Conservation (phyloP, 2,888 invertebrate species). For the Diaphora mendica region DNA sequence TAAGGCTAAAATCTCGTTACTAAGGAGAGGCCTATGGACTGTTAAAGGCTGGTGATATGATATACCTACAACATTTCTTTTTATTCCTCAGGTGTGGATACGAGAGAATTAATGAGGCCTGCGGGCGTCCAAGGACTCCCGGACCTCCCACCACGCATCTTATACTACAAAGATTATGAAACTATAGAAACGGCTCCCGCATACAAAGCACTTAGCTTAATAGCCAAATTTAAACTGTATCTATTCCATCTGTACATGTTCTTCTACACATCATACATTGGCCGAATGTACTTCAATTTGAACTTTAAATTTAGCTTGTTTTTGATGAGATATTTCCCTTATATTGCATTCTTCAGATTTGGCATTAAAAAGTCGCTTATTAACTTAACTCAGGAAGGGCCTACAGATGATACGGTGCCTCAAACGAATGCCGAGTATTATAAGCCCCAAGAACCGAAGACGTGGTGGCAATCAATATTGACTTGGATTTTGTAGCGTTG, state of each 20-base stretch:
- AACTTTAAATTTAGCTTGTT: slow-evolving; percentile 86
- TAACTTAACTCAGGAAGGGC: slow-evolving; percentile 83
- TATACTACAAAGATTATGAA: slow-evolving; percentile 76
- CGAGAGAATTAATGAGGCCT: slow-evolving; percentile 58
- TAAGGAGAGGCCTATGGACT: too few species aligned
- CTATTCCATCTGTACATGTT: slow-evolving; percentile 48
- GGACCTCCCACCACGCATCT: slow-evolving; percentile 55
- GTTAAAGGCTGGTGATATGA: too few species aligned
- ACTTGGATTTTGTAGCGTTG: slow-evolving; percentile 60
- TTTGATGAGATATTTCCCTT: slow-evolving; percentile 89
- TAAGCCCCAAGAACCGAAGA: slow-evolving; percentile 50
- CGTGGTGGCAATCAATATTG: slow-evolving; percentile 64
- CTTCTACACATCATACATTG: slow-evolving; percentile 79
- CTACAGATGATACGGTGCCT: slow-evolving; percentile 66
- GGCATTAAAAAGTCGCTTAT: slow-evolving; percentile 88
- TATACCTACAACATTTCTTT: background rate
- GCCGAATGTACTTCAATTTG: slow-evolving; percentile 88
- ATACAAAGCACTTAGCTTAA: slow-evolving; percentile 72
- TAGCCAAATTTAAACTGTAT: slow-evolving; percentile 65
- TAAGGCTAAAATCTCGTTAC: too few species aligned
- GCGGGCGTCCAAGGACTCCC: slow-evolving; percentile 66
- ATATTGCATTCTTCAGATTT: slow-evolving; percentile 88
- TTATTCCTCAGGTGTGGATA: slow-evolving; percentile 66
- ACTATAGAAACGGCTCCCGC: slow-evolving; percentile 73
- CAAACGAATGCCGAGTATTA: slow-evolving; percentile 71